These are phyloP conservation scores for Gasterosteus aculeatus DNA, from an alignment of 2,113 vertebrate species.

Conservation along the genomic window DNA sequence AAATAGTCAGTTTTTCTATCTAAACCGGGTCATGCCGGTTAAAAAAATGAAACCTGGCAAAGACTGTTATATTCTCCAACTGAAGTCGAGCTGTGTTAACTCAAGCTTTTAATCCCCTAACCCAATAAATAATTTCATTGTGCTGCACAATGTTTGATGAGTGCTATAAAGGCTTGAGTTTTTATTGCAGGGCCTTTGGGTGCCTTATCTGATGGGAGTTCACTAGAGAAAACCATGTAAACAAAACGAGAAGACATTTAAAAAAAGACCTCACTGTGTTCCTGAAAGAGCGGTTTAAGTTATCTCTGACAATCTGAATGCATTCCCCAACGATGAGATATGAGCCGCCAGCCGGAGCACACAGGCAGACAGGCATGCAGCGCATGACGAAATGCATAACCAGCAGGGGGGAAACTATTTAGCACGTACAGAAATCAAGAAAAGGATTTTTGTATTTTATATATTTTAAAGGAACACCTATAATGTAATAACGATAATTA, in stretches of 20 bases:
- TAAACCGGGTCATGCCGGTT: background rate
- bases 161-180: slow-evolving; percentile 11
- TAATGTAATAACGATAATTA: background rate
- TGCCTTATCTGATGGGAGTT: background rate
- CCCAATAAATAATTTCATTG: background rate
- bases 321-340: slow-evolving; percentile 46
- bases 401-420: background rate
- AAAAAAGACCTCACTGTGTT: slow-evolving; percentile 28
- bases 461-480: background rate
- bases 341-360: slow-evolving; percentile 3
- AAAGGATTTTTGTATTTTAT: background rate
- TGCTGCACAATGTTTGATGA: slow-evolving; percentile 19
- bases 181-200: background rate
- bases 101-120: background rate
- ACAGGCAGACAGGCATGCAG: slow-evolving; percentile 9
- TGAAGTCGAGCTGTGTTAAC: background rate
- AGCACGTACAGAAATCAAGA: background rate
- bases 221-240: slow-evolving; percentile 34
- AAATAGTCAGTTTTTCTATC: too few species aligned
- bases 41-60: background rate
- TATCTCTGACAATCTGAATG: slow-evolving; percentile 44
- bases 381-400: background rate
- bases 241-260: slow-evolving; percentile 22
- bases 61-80: slow-evolving; percentile 10
- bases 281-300: slow-evolving; percentile 31